These are phyloP conservation scores for Cercopithecus mona DNA, from an alignment of 2,113 vertebrate genomes.

Conservation along the genomic window DNA sequence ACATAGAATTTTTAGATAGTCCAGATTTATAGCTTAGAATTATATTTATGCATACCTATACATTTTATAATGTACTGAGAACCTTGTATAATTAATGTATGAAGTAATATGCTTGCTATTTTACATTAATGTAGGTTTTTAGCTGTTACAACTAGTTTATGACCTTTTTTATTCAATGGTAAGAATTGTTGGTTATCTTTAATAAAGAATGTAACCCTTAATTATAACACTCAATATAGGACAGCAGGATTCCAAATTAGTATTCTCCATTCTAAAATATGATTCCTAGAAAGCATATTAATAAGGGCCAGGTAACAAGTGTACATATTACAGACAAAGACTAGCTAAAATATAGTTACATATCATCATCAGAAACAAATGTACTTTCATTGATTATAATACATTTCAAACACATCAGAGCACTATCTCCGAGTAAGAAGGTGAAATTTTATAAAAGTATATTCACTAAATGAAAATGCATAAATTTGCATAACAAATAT, in stretches of 20 bases:
- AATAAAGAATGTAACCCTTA: conserved; percentile 16
- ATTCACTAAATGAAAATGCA: conserved; percentile 59
- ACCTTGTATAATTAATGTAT: not conserved
- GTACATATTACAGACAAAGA: not conserved
- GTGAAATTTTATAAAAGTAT: conserved; percentile 45
- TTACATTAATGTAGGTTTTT: not conserved
- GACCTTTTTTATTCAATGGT: not conserved
- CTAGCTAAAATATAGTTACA: not conserved
- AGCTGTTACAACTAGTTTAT: conserved; percentile 17
- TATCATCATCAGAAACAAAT: not conserved
- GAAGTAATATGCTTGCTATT: not conserved
- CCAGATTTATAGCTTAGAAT: conserved; percentile 1
- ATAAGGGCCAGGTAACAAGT: not conserved
- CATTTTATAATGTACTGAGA: not conserved
- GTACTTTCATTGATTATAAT: not conserved
- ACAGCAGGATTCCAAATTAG: not conserved
- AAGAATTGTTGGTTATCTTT: conserved; percentile 46
- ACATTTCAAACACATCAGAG: not conserved
- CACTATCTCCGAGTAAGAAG: conserved; percentile 2
- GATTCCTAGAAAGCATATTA: conserved; percentile 7
- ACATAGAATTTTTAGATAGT: not conserved
- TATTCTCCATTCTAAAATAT: conserved; percentile 12
- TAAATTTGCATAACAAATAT: conserved; percentile 46
- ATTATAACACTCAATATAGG: not conserved
- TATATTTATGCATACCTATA: not conserved